Base-by-base conservation (phyloP, 2,888 invertebrate species). In the Xestia sexstrigata region DNA sequence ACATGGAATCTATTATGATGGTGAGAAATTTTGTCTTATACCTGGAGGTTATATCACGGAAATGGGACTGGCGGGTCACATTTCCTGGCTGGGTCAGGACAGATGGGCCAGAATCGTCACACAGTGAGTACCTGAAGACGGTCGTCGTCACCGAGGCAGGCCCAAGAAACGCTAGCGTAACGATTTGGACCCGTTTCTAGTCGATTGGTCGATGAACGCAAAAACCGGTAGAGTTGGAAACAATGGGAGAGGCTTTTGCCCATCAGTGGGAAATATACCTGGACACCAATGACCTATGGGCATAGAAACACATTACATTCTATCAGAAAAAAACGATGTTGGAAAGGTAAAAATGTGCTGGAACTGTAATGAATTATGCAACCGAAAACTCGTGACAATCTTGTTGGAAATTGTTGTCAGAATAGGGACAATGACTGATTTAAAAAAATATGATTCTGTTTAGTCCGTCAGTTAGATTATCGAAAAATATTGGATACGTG, bases 1-100 rank as follows among this genome's bases (percentile, higher is more conserved):
- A 2, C 93, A 94, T 73, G 86, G 92, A 67, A 92, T 92, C 3
- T 92, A 91, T 76, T 95, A 95, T 82, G 95, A 95, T 79, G 95
- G 96, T 96, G 82, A 93, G 87, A 65, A 39, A 58, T 65, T 20
- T 62, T 20, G 20, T 35, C 35, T 35, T 35, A 62, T 26, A 58
- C 7, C 26, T 26, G 26, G 58, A 26, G 7, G 7, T 26, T 26
- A 15, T 26, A 15, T 26, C 15, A 6, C 26, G 7, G 26, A 15
- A 58, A 58, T 26, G 26, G 15, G 7, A n/a, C n/a, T n/a, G n/a
- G 5, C n/a, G 55, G 58, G 26, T 26, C 15, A 15, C 1, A 13
- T 15, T 15, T 26, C 26, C 26, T 11, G 58, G 13, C 5, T n/a
- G n/a, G 55, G 11, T 55, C n/a, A 13, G 4, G n/a, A 55, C 2